These are phyloP conservation scores for Emydura subglobosa DNA, from an alignment of 2,113 vertebrate species.

Conservation along the genomic window DNA sequence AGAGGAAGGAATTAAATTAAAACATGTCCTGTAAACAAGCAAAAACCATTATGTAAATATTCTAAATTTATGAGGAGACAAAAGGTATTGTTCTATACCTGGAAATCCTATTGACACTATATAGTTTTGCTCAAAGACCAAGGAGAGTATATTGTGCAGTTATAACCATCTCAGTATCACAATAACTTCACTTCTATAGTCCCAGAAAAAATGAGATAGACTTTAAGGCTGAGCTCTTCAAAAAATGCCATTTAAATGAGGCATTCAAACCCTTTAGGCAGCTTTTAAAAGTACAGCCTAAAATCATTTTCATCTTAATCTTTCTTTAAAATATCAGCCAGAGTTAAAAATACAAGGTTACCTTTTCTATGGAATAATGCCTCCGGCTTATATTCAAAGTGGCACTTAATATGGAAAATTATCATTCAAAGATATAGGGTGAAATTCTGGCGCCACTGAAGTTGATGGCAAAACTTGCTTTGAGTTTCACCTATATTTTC, in stretches of 20 bases:
- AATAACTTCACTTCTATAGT: neutral
- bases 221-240: neutral
- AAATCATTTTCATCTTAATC: conserved; percentile 36
- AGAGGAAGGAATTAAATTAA: neutral
- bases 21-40: neutral
- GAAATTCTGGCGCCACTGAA: conserved; percentile 15
- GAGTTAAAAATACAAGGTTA: conserved; percentile 44
- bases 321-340: conserved; percentile 51
- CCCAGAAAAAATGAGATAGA: neutral
- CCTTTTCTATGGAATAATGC: conserved; percentile 13
- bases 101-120: neutral
- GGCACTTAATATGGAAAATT: conserved; percentile 24
- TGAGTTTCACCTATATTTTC: neutral
- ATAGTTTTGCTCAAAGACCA: neutral
- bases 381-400: conserved; percentile 4
- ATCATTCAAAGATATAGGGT: neutral
- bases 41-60: neutral
- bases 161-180: neutral
- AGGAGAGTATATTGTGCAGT: neutral
- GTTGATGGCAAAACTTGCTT: conserved; percentile 1
- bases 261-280: neutral
- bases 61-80: neutral
- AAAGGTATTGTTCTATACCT: neutral
- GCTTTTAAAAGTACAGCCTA: conserved; percentile 26
- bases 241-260: conserved; percentile 28